Evolutionary conservation across 1,140 invertebrate genomes (phyloP), one percentile per base, ranked within the genome.

Genomic region (Mycetomoellerius zeteki): DNA sequence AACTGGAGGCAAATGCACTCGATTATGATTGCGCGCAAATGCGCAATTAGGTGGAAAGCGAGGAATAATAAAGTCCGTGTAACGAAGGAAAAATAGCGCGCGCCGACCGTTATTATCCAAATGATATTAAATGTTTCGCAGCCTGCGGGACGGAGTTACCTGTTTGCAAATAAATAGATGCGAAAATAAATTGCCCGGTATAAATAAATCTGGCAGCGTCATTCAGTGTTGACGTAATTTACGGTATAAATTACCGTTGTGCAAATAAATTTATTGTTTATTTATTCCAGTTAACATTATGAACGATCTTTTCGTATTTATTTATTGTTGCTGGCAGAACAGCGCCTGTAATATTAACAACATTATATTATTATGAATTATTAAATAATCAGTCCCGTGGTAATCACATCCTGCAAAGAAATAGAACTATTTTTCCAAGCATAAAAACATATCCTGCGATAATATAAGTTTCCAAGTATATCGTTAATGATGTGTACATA

Each of bases 11-110:
- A 21, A 72, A 43, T 72, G 21, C 65, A 56, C 37, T 21, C 21
- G 47, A 80, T 54, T 54, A 80, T 21, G 47, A 80, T 69, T 69
- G 77, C 64, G 47, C 8, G 47, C 21, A 12, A 80, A 67, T 52
- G 65, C 50, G 33, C 67, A 82, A 82, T 82, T 81, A 56, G 33
- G 10, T 58, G 67, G 37, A 82, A 73, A 60, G 16, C 43, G 30
- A 50, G 21, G 24, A 81, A 81, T 43, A 69, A 81, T 69, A 56
- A 27, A 67, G 33, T 43, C 19, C 50, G 62, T 33, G 21, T 71
- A 69, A 81, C 77, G 21, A 81, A 30, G 21, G 30, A 8, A 33
- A 67, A 67, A 54, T 62, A 56, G 7, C 24, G 24, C n/a, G 27
- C n/a, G 2, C 47, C 14, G 14, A 81, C 78, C 73, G 24, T 82